These are phyloP conservation scores for Shinisaurus crocodilurus DNA, from an alignment of 2,113 vertebrate genomes.

Conservation along the genomic window DNA sequence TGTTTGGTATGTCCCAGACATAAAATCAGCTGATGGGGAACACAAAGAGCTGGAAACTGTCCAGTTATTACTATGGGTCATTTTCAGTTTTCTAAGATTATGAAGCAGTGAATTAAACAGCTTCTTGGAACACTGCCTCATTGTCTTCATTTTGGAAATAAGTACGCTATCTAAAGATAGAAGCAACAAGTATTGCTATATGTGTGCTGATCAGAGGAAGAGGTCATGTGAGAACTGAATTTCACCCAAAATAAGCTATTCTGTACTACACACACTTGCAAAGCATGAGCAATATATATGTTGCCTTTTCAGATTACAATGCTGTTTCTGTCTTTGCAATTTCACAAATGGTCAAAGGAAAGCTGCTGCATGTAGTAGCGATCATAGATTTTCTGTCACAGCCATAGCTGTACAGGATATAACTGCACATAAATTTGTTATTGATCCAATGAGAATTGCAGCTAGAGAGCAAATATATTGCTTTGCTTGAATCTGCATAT, in stretches of 20 bases:
- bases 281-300: background rate
- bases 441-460: background rate
- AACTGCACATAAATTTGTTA: background rate
- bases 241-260: background rate
- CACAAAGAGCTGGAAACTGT: background rate
- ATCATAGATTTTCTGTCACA: background rate
- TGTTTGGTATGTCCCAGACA: background rate
- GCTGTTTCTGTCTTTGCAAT: background rate
- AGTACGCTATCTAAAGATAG: background rate
- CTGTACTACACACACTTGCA: background rate
- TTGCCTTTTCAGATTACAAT: background rate
- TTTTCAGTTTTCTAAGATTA: background rate
- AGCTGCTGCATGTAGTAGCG: background rate
- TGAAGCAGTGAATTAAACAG: background rate
- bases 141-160: background rate
- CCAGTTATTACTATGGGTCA: background rate
- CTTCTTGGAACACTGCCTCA: background rate
- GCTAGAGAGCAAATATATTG: background rate
- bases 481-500: background rate
- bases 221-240: background rate
- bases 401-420: background rate
- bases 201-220: background rate
- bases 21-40: background rate
- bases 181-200: background rate
- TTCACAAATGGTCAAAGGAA: background rate